Base-by-base conservation (phyloP, 1,140 invertebrate genomes). In the Papilio dardanus region DNA sequence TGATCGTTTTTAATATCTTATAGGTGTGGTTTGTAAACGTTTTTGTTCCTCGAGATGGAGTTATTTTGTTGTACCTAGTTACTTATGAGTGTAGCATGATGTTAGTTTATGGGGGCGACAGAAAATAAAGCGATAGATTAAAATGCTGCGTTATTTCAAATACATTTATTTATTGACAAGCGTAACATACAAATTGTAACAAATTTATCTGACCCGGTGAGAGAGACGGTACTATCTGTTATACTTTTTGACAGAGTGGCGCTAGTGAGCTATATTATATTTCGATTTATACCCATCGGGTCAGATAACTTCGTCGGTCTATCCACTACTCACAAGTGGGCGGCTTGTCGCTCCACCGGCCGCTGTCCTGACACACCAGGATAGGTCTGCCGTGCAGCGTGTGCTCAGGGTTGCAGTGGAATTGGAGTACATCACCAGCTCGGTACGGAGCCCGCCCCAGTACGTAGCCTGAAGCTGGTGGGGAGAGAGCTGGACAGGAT, bases 341-440 rank as follows among this genome's bases (percentile, higher is more conserved):
- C 24, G 96, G 93, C 35, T 96, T 95, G 76, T 96, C 95, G 37
- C 97, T 97, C 98, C 98, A 99, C 71, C 96, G 93, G 24, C 97
- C 97, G 92, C 96, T 97, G 88, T 98, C 97, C 93, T 97, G 96
- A 92, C 98, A 99, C 14, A 97, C 96, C 46, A 97, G 95, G 78
- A 97, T 96, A 12, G 96, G 96, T 83, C 96, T 95, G 3, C 97
- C 97, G 88, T 97, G 96, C 94, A 98, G 96, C 95, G 98, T 97
- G 92, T 96, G 98, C 75, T 97, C 97, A 58, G 96, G 95, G 91
- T 97, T 96, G 92, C 98, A 98, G 87, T 96, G 96, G 93, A 97
- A 97, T 86, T 97, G 96, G 19, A 97, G 95, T 24, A 97, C 95
- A 88, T 98, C 97, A 16, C 97, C 97, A 24, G 96, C 96, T 83